Evolutionary conservation across 92 coral and sea anemone species (phyloP).

Genomic region (Palythoa heliodiscus): DNA sequence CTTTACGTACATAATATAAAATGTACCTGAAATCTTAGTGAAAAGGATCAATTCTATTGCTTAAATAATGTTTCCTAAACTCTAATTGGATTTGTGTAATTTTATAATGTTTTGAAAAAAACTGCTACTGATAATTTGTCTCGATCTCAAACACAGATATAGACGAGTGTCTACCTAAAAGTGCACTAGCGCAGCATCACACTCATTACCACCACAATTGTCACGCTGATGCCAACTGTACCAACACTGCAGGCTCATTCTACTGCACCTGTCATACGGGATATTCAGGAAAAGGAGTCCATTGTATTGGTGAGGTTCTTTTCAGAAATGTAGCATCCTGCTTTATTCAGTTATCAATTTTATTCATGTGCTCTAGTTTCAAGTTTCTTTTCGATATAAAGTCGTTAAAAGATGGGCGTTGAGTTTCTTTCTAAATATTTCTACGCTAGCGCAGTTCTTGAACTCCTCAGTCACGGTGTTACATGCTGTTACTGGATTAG

Average conservation of each 20-base stretch:
- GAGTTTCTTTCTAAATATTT: background rate
- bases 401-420: background rate
- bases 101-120: background rate
- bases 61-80: no score
- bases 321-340: background rate
- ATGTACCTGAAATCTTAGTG: no score
- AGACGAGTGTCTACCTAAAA: background rate
- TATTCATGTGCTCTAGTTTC: background rate
- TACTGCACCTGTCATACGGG: conserved; percentile 87
- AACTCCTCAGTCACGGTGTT: no score
- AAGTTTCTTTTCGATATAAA: background rate
- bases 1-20: no score
- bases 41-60: no score
- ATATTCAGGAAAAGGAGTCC: conserved; percentile 78
- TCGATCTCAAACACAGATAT: background rate
- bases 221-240: conserved; percentile 75
- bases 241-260: conserved; percentile 87
- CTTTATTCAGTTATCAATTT: background rate
- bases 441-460: no score
- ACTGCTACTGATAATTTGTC: background rate
- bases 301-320: background rate
- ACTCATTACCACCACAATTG: conserved; percentile 66
- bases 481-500: no score
- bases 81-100: no score
- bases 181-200: background rate